phyloP scores from a whole-genome alignment of 2,797 vertebrate species.

The Anguilla megastoma region DNA sequence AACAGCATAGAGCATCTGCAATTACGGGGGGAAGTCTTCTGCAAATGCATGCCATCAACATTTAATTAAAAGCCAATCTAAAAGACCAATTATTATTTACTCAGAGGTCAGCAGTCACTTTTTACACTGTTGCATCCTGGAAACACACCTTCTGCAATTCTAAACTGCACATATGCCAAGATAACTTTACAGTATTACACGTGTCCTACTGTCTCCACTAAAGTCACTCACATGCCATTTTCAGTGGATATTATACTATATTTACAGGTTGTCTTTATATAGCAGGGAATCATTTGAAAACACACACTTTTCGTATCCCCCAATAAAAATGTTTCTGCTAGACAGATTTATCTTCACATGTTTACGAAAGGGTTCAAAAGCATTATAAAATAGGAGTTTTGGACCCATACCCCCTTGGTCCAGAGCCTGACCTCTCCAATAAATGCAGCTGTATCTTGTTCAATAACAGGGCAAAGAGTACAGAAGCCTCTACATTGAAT shows the following conservation, averaged over 20 bases:
- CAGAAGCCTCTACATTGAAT: background rate
- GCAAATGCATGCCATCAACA: background rate
- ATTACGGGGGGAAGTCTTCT: background rate
- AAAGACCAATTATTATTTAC: background rate
- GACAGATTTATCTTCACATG: background rate
- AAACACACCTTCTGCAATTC: background rate
- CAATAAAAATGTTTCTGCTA: background rate
- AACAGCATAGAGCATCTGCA: background rate
- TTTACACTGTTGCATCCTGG: background rate
- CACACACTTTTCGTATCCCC: background rate
- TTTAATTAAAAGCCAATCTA: background rate
- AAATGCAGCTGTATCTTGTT: background rate
- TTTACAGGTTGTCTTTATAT: too few species aligned
- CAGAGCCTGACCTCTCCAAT: background rate
- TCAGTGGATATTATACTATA: too few species aligned
- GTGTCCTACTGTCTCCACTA: background rate
- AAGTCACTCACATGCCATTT: background rate
- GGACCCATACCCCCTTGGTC: background rate
- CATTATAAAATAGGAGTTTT: background rate
- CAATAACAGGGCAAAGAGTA: background rate
- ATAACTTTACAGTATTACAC: background rate
- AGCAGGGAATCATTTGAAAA: background rate
- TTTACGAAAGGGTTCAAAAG: background rate
- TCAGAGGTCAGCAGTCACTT: background rate
- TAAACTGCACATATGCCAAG: background rate